Base-by-base conservation (phyloP, 1,140 invertebrate species). In the Trichogramma pretiosum region DNA sequence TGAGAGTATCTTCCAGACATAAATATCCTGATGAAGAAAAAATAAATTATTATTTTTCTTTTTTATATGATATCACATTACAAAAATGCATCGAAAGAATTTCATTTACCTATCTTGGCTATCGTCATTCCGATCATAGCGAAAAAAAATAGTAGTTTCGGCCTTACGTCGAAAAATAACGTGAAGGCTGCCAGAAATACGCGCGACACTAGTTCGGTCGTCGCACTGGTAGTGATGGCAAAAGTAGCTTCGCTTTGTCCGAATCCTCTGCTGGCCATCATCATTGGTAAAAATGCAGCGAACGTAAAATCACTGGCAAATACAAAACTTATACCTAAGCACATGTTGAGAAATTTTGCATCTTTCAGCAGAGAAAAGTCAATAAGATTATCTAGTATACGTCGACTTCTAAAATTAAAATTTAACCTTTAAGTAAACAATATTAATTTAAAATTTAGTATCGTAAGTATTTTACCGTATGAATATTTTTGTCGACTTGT, bases 221-320 rank as follows among this genome's bases (percentile, higher is more conserved):
- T 39, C 2, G 65, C 67, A 3, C 54, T 50, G 9, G 64, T 48
- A 2, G 64, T 70, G 30, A 72, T 56, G 1, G 67, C 60, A 0
- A 62, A 26, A 0, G 70, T 61, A 2, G 61, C 58, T 3, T 71
- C 58, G 1, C 45, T 53, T 32, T 64, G 61, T 0, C 55, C 54
- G 35, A 62, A 69, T 18, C 65, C 67, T 5, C 39, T 11, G 5
- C 67, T 55, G 3, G 39, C 49, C 62, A 72, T 69, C 55, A 68
- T 65, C 42, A 72, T 13, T n/a, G 69, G 67, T 17, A 72, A 44
- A 11, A 72, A 43, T 19, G 57, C 60, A 0, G 50, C 42, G n/a
- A 69, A 70, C 7, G 59, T 68, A 22, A 46, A 66, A 45, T 72
- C 69, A 35, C 66, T 62, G 3, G 59, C 58, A 8, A 59, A 57